Percentiles rank a stretch among this genome's conserved stretches.
phyloP scores from a whole-genome alignment of 2,888 invertebrate genomes.

The Baccha elongata region DNA sequence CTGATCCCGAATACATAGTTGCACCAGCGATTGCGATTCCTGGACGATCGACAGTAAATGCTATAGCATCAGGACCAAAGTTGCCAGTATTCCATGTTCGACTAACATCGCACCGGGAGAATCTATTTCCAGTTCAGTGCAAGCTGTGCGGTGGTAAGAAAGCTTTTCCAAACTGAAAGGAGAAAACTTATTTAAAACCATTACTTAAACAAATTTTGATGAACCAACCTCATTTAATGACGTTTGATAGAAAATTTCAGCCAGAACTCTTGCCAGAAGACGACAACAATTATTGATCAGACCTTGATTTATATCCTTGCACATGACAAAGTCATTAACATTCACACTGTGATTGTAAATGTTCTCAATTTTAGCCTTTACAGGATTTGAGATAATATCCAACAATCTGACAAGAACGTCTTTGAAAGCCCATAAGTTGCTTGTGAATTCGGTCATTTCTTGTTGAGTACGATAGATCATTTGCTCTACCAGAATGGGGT shows the following conservation, averaged over 20 bases:
- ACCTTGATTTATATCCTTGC: constrained; percentile 83
- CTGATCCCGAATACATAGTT: constrained; percentile 94
- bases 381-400: constrained; percentile 91
- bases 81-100: constrained; percentile 98
- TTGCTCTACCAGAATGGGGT: constrained; percentile 90
- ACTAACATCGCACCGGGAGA: constrained; percentile 93
- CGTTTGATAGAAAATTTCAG: constrained; percentile 92
- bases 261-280: constrained; percentile 91
- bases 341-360: constrained; percentile 80
- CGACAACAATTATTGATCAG: constrained; percentile 88
- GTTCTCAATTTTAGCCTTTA: constrained; percentile 83
- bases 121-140: constrained; percentile 93
- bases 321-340: constrained; percentile 80
- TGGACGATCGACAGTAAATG: constrained; percentile 94
- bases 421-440: constrained; percentile 84
- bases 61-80: constrained; percentile 97
- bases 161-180: constrained; percentile 80
- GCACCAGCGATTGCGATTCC: constrained; percentile 95
- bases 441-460: constrained; percentile 81
- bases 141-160: constrained; percentile 87
- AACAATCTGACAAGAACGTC: constrained; percentile 93
- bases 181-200: constrained; percentile 2
- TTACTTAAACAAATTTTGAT: too few relatives aligned
- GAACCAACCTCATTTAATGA: constrained; percentile 87
- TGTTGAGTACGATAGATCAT: constrained; percentile 88